Evolutionary conservation across 2,113 vertebrate genomes (phyloP).

Genomic region (Picathartes gymnocephalus): DNA sequence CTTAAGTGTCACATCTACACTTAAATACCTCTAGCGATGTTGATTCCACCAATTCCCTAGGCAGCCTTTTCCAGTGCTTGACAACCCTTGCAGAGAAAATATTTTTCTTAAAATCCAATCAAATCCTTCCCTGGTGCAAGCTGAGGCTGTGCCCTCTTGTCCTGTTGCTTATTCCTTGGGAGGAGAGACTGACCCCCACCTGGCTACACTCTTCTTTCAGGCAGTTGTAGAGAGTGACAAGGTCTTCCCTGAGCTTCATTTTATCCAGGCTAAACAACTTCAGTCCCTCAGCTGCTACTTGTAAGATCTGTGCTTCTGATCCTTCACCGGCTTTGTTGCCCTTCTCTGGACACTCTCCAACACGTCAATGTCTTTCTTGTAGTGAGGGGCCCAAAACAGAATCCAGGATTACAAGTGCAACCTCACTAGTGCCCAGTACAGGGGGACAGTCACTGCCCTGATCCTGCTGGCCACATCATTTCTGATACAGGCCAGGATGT

Average conservation of each 20-base stretch:
- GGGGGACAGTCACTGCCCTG: not conserved
- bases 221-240: not conserved
- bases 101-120: not conserved
- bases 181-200: not conserved
- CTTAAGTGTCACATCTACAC: not conserved
- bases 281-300: accelerated
- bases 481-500: not conserved
- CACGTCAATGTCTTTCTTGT: not conserved
- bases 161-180: not conserved
- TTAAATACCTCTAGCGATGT: not conserved
- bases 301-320: not conserved
- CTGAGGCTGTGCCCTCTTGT: not conserved
- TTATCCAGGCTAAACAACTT: not conserved
- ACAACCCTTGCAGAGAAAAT: not conserved
- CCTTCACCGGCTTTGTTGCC: not conserved
- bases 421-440: not conserved
- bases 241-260: not conserved
- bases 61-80: not conserved
- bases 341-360: not conserved
- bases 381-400: not conserved
- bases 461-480: not conserved
- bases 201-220: not conserved
- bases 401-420: not conserved
- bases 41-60: not conserved
- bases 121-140: not conserved